Percentiles rank a stretch among this genome's conserved stretches.
These are phyloP conservation scores for Podarcis siculus DNA, from an alignment of 2,797 vertebrate species.

Conservation along the genomic window DNA sequence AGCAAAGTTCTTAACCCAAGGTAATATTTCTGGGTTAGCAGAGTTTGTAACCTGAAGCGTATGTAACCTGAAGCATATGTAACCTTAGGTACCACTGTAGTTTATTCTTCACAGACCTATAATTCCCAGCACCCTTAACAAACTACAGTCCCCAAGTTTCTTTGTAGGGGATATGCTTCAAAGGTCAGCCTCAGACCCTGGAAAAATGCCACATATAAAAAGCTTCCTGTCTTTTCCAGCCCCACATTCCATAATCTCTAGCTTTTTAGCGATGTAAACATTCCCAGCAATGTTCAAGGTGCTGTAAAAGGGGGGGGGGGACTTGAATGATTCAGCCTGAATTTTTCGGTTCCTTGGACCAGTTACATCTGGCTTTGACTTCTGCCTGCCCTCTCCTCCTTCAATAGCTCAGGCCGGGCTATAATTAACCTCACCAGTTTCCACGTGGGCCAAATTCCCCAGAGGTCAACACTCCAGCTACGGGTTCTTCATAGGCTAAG, in stretches of 20 bases:
- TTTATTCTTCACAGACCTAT: no score
- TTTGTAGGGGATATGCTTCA: no score
- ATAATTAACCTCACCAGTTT: conserved; percentile 32
- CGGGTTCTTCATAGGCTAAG: not conserved
- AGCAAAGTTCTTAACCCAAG: no score
- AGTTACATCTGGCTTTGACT: not conserved
- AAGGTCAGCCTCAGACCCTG: no score
- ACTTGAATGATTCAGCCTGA: not conserved
- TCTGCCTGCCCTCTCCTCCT: not conserved
- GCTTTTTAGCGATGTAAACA: not conserved
- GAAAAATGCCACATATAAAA: not conserved
- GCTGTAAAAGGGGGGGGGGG: not conserved
- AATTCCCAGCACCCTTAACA: no score
- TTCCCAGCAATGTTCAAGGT: not conserved
- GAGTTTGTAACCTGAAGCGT: no score
- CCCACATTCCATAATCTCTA: not conserved
- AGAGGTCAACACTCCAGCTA: conserved; percentile 1
- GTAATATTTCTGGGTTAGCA: no score
- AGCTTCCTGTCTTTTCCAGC: no score
- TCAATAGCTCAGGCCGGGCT: not conserved
- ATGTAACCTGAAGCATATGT: no score
- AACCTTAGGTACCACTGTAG: no score
- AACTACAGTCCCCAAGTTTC: no score
- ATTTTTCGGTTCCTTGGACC: not conserved
- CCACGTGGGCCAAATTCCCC: conserved; percentile 9